These are phyloP conservation scores for Ectemnius lituratus DNA, from an alignment of 2,888 invertebrate genomes.

Conservation along the genomic window DNA sequence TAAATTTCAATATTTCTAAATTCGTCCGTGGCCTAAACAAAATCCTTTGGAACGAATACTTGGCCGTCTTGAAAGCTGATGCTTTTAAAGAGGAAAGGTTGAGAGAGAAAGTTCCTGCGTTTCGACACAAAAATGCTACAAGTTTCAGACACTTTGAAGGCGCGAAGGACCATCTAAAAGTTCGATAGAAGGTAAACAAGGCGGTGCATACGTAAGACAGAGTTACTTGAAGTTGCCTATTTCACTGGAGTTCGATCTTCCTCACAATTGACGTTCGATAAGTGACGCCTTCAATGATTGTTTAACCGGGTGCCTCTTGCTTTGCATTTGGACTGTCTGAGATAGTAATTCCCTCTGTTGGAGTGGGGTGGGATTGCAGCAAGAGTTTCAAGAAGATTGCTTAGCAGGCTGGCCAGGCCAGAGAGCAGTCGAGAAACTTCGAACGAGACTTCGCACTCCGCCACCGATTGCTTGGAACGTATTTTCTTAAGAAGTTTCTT, in stretches of 20 bases:
- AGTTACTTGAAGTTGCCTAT: too few species aligned
- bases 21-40: too few species aligned
- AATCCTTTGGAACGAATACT: too few species aligned
- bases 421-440: slow-evolving; percentile 60
- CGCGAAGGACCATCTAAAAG: too few species aligned
- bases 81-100: too few species aligned
- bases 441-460: slow-evolving; percentile 64
- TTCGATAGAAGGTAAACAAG: too few species aligned
- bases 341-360: slow-evolving; percentile 42
- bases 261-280: slow-evolving; percentile 2
- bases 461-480: slow-evolving; percentile 63
- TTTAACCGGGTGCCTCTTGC: slow-evolving; percentile 43
- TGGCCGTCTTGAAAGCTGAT: too few species aligned
- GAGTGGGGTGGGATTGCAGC: slow-evolving; percentile 27
- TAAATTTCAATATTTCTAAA: too few species aligned
- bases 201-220: too few species aligned
- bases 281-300: slow-evolving; percentile 43
- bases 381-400: slow-evolving; percentile 65
- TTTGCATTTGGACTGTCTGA: slow-evolving; percentile 44
- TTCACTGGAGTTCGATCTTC: not conserved
- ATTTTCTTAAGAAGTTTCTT: slow-evolving; percentile 63
- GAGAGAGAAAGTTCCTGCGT: too few species aligned
- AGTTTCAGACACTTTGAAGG: not conserved
- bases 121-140: too few species aligned
- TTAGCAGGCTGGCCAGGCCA: slow-evolving; percentile 54